A percentile compares a stretch with the other conserved stretches of the same genome.
phyloP scores from a whole-genome alignment of 1,140 invertebrate species.

The Patella vulgata region DNA sequence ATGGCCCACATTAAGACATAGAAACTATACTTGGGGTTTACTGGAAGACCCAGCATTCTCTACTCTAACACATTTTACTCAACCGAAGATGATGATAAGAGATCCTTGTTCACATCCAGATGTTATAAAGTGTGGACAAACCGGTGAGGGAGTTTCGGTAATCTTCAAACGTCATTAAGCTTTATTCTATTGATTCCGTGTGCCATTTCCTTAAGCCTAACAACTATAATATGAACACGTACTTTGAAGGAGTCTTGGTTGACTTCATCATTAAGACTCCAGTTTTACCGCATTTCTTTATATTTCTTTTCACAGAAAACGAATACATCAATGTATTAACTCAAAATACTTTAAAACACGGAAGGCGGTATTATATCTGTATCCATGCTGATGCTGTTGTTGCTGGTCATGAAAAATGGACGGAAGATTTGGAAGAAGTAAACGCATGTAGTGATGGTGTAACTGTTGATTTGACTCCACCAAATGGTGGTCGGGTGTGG shows the following conservation, averaged over 20 bases:
- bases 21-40: conserved; percentile 40
- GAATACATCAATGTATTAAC: conserved; percentile 25
- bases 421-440: conserved; percentile 19
- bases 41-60: conserved; percentile 21
- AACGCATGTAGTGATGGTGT: conserved; percentile 38
- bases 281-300: too few species aligned
- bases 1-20: conserved; percentile 46
- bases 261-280: too few species aligned
- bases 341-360: conserved; percentile 13
- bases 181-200: too few species aligned
- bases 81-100: conserved; percentile 2
- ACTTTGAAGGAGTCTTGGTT: too few species aligned
- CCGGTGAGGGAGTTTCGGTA: too few species aligned
- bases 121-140: conserved; percentile 28
- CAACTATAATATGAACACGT: too few species aligned
- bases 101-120: conserved; percentile 38
- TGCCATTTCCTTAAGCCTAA: too few species aligned
- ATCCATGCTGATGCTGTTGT: conserved; percentile 23
- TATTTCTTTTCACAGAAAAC: conserved; percentile 14
- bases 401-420: conserved; percentile 25
- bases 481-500: conserved; percentile 19
- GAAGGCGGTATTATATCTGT: conserved; percentile 36
- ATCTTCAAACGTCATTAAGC: too few species aligned
- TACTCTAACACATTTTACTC: conserved; percentile 26
- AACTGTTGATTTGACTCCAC: conserved; percentile 33